Base-by-base conservation (phyloP, 2,113 vertebrate species). In the Gavia stellata region DNA sequence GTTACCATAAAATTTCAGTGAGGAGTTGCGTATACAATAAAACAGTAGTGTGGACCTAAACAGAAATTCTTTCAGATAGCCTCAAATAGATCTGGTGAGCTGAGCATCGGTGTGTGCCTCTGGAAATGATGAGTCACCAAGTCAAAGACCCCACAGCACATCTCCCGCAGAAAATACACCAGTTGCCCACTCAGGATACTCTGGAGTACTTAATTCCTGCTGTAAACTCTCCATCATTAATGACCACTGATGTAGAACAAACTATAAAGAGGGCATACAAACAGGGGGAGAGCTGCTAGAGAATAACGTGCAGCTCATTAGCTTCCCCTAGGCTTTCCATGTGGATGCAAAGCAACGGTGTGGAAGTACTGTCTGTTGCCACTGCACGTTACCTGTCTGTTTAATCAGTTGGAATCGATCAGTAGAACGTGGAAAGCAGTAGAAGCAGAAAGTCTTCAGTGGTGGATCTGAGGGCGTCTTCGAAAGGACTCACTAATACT, bases 81-180 rank as follows among this genome's bases (percentile, higher is more conserved):
- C 45, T 62, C 17, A 52, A 28, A 45, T 0, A 6, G 36, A 25
- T 17, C 29, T 83, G 49, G 13, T n/a, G 71, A 88, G 28, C 18
- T 23, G 25, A 86, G 31, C 40, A 23, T 0, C 0, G 3, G 29
- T 47, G 53, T 1, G 0, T 58, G 42, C 23, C 61, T 63, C 26
- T 59, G 56, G 29, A 87, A 71, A 83, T 8, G 3, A 11, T 12
- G 16, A 62, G 20, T 49, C 28, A 72, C 44, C 20, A 21, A 52
- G 61, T 5, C 47, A 68, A 36, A 58, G n/a, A 10, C 9, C 11
- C 45, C 45, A 13, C 21, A 13, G 14, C 1, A 0, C 7, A 40
- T 20, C 53, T 80, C 26, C 71, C 1, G 2, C 8, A 7, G 50
- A 21, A 79, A 84, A 74, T 0, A 3, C n/a, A 14, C 8, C 3